Conservation (phyloP, 1,140 invertebrate species). For the Aleiodes sp. region DNA sequence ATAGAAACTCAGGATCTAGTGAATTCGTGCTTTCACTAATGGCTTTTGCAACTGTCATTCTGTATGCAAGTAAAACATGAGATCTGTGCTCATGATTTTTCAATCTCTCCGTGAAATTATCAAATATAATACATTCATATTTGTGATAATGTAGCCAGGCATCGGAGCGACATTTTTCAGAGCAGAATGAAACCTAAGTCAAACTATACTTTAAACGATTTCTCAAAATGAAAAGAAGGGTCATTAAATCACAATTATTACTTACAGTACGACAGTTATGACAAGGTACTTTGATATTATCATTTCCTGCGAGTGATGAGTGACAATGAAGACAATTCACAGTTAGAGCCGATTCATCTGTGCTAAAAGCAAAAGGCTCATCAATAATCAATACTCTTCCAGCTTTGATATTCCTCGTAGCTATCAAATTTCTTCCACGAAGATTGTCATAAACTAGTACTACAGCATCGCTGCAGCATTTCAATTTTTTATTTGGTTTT, state of each 20-base stretch:
- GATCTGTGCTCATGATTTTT: constrained; percentile 43
- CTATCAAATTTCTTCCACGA: constrained; percentile 56
- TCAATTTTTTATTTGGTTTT: constrained; percentile 46
- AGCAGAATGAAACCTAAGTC: constrained; percentile 65
- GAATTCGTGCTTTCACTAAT: constrained; percentile 40
- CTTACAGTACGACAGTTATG: constrained; percentile 64
- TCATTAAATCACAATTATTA: constrained; percentile 30
- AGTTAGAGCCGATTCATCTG: constrained; percentile 56
- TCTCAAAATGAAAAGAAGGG: constrained; percentile 9
- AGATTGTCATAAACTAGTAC: constrained; percentile 41
- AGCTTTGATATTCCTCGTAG: constrained; percentile 54
- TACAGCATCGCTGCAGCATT: constrained; percentile 53
- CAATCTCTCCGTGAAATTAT: constrained; percentile 55
- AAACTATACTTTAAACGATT: constrained; percentile 30
- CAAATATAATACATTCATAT: constrained; percentile 68
- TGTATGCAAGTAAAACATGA: constrained; percentile 65
- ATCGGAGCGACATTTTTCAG: constrained; percentile 60
- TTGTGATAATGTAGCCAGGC: constrained; percentile 66
- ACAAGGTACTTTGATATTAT: constrained; percentile 63
- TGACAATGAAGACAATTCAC: constrained; percentile 69
- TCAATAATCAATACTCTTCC: constrained; percentile 66
- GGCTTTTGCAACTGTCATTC: constrained; percentile 62
- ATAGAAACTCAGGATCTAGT: constrained; percentile 54
- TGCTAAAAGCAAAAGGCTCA: constrained; percentile 59
- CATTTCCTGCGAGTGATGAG: constrained; percentile 48